phyloP scores from a whole-genome alignment of 2,888 invertebrate species.

The Lasioglossum marginatum region DNA sequence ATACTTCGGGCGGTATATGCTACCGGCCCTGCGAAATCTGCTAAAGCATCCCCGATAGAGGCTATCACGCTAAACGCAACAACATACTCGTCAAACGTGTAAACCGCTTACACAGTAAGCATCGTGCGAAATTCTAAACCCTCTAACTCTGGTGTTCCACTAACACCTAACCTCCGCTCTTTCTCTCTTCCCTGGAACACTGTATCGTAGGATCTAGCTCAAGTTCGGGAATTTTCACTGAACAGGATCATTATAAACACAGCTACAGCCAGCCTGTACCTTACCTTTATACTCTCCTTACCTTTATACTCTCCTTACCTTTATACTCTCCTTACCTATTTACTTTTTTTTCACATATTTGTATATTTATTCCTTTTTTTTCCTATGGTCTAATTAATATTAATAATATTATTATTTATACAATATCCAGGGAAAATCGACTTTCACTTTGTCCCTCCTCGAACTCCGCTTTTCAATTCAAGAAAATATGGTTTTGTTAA shows the following conservation, averaged over 20 bases:
- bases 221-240: neutral
- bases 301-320: neutral
- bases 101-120: constrained; percentile 76
- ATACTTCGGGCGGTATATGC: neutral
- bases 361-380: constrained; percentile 4
- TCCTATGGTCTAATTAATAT: neutral
- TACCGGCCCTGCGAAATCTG: constrained; percentile 26
- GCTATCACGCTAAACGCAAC: constrained; percentile 22
- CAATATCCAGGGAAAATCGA: neutral
- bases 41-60: constrained; percentile 25
- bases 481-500: neutral
- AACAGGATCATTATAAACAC: neutral
- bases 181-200: neutral
- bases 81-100: constrained; percentile 46
- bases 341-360: neutral
- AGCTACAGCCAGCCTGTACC: neutral
- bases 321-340: neutral
- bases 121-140: constrained; percentile 53
- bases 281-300: neutral
- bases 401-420: neutral
- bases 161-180: neutral
- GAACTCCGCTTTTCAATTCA: neutral
- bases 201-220: neutral
- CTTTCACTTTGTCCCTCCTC: neutral
- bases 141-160: constrained; percentile 16